Conservation (phyloP, 92 coral and sea anemone species). For the Umimayanthus kanabou region DNA sequence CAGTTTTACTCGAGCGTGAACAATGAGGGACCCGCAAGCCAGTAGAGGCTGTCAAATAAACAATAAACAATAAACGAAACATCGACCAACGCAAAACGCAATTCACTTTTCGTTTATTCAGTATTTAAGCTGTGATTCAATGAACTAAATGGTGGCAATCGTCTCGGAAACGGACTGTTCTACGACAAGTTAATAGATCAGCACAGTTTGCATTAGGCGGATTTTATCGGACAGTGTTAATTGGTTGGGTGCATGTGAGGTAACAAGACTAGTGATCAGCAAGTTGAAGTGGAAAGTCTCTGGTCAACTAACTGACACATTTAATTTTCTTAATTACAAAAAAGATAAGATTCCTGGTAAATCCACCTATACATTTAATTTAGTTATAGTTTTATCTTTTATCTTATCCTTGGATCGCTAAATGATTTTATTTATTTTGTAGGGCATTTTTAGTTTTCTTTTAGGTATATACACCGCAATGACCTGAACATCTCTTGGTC, state of each 20-base stretch:
- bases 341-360: background rate
- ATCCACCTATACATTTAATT: background rate
- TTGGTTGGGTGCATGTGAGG: no score
- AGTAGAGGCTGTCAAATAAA: background rate
- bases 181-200: background rate
- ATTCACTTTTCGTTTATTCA: background rate
- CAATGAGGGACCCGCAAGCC: slow-evolving; percentile 28
- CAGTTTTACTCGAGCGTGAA: slow-evolving; percentile 17
- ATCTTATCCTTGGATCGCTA: no score
- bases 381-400: no score
- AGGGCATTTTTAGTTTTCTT: no score
- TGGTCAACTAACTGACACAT: no score
- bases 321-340: no score
- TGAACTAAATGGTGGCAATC: background rate
- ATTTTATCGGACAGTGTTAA: no score
- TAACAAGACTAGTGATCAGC: no score
- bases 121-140: background rate
- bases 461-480: no score
- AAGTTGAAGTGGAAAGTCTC: no score
- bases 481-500: no score
- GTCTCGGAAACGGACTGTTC: background rate
- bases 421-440: no score
- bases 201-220: background rate
- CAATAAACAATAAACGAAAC: background rate
- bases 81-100: background rate